These are phyloP conservation scores for Drosophila yakuba DNA, from an alignment of 1,140 invertebrate species.

Conservation along the genomic window DNA sequence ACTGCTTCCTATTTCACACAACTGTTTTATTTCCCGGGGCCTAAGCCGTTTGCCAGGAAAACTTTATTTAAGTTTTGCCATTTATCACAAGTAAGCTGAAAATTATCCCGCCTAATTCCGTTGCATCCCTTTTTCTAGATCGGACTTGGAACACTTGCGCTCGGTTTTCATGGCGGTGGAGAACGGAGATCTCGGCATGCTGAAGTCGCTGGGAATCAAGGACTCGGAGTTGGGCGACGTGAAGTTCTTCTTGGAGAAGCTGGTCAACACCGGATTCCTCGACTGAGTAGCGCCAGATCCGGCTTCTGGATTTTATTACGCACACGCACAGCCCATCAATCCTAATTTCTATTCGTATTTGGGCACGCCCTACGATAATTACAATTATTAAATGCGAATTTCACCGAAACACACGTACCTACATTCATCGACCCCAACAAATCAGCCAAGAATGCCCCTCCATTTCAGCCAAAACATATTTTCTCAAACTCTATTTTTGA, in stretches of 20 bases:
- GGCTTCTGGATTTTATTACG: slow-evolving; percentile 88
- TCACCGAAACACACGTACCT: slow-evolving; percentile 21
- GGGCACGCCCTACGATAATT: slow-evolving; percentile 78
- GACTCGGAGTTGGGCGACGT: slow-evolving; percentile 98
- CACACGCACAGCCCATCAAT: slow-evolving; percentile 87
- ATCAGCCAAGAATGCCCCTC: slow-evolving; percentile 8
- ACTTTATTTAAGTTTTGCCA: slow-evolving; percentile 31
- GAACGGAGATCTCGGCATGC: slow-evolving; percentile 96
- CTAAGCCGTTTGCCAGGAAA: slow-evolving; percentile 13
- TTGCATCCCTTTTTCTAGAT: slow-evolving; percentile 84
- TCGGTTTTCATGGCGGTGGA: slow-evolving; percentile 98
- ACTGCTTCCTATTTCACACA: neutral
- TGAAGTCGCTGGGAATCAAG: slow-evolving; percentile 97
- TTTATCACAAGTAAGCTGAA: slow-evolving; percentile 24
- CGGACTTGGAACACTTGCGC: slow-evolving; percentile 95
- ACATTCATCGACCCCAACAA: slow-evolving; percentile 29
- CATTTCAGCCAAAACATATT: slow-evolving; percentile 44
- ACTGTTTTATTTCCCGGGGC: neutral
- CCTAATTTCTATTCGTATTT: slow-evolving; percentile 88
- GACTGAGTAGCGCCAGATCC: slow-evolving; percentile 92
- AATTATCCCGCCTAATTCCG: slow-evolving; percentile 22
- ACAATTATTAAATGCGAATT: slow-evolving; percentile 72
- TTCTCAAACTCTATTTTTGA: slow-evolving; percentile 57
- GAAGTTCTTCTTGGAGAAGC: slow-evolving; percentile 98
- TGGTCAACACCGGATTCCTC: slow-evolving; percentile 98